Percentiles rank a stretch among this genome's conserved stretches.
These are phyloP conservation scores for Neolamprologus caudopunctatus DNA, from an alignment of 2,113 vertebrate species.

Conservation along the genomic window DNA sequence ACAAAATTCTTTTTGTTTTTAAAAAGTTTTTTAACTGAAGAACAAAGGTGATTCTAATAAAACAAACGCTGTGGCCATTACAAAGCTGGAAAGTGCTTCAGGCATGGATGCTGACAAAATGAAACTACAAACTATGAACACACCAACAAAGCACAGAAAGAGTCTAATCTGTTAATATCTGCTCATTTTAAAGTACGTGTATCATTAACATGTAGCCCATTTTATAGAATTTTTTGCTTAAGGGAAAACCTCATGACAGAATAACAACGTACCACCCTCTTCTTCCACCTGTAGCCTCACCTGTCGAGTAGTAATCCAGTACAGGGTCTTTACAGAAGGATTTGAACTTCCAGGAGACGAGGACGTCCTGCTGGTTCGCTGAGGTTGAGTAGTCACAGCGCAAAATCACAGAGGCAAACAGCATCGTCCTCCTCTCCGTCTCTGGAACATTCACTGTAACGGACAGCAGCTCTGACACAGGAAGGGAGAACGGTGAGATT, in stretches of 20 bases:
- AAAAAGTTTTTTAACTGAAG: neutral
- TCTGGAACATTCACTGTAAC: conserved; percentile 82
- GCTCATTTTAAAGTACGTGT: neutral
- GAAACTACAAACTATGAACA: neutral
- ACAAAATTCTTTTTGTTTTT: neutral
- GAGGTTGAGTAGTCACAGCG: conserved; percentile 93
- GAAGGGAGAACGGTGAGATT: conserved; percentile 43
- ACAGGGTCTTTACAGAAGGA: conserved; percentile 97
- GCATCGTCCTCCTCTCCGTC: conserved; percentile 72
- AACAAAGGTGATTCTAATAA: neutral
- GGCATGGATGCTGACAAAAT: neutral
- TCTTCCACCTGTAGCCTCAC: conserved; percentile 50
- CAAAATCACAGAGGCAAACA: conserved; percentile 81
- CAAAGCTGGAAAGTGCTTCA: neutral
- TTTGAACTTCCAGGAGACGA: conserved; percentile 90
- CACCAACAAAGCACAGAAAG: neutral
- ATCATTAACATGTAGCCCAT: neutral
- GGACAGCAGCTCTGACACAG: conserved; percentile 73
- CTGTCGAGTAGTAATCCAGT: conserved; percentile 85
- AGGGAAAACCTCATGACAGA: neutral
- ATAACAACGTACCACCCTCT: neutral
- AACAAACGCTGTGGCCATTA: neutral
- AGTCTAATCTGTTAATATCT: neutral
- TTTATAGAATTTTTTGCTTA: neutral
- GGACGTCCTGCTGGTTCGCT: conserved; percentile 78